phyloP scores from a whole-genome alignment of 2,113 vertebrate genomes.

The Cromileptes altivelis region DNA sequence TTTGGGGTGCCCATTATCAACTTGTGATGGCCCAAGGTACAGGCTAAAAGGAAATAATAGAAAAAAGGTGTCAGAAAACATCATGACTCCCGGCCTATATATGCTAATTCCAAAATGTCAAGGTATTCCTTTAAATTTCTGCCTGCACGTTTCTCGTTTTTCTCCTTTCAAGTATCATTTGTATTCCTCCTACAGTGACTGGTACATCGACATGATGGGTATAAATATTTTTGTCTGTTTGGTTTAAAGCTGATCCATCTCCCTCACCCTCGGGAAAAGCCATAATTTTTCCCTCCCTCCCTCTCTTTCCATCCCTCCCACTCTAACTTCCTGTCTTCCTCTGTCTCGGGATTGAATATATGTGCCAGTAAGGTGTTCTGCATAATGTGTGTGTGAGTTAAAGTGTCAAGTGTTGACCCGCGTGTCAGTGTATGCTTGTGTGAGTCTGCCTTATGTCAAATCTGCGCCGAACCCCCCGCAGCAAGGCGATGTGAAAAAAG shows the following conservation, averaged over 20 bases:
- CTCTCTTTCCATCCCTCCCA: conserved; percentile 22
- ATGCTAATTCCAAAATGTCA: no score
- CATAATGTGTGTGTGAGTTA: conserved; percentile 45
- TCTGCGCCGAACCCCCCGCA: not conserved
- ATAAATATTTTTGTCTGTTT: conserved; percentile 6
- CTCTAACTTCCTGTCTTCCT: conserved; percentile 23
- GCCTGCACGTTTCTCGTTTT: not conserved
- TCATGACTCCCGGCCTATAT: no score
- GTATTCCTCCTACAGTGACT: not conserved
- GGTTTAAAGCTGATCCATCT: not conserved
- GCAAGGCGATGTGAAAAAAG: conserved; percentile 17
- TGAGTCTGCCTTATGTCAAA: conserved; percentile 61
- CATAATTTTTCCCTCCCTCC: not conserved
- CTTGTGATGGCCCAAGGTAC: no score
- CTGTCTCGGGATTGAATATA: conserved; percentile 35
- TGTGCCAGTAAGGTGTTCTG: conserved; percentile 46
- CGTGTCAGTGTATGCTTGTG: conserved; percentile 28
- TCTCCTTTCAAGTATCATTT: not conserved
- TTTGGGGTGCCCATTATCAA: no score
- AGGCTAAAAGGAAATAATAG: no score
- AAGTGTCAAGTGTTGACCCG: conserved; percentile 56
- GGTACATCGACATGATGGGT: not conserved
- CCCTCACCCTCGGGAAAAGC: not conserved
- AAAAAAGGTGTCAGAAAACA: no score
- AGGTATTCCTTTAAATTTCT: not conserved